Evolutionary conservation across 2,113 vertebrate species (phyloP).

Genomic region (Barbus barbus): DNA sequence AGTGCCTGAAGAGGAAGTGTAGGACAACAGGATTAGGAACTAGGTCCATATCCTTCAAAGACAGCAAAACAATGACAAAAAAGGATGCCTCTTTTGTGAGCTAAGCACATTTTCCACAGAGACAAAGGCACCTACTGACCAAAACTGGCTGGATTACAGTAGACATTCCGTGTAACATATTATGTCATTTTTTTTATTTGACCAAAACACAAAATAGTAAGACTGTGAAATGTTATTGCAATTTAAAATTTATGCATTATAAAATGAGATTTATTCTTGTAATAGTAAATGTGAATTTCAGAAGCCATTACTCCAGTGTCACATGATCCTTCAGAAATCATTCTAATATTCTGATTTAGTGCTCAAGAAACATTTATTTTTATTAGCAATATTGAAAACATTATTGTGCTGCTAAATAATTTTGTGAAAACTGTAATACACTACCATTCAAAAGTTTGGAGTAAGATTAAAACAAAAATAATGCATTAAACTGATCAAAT

Average conservation of each 20-base stretch:
- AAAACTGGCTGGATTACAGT: not conserved
- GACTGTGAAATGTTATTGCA: not conserved
- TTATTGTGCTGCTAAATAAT: no score
- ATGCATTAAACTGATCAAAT: not conserved
- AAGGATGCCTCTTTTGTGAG: not conserved
- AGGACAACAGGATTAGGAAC: conserved; percentile 42
- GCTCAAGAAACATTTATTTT: not conserved
- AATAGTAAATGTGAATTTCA: not conserved
- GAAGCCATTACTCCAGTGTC: not conserved
- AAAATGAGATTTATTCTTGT: not conserved
- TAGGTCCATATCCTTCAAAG: conserved; percentile 32
- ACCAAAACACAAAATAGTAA: not conserved
- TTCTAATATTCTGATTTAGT: not conserved
- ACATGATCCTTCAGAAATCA: not conserved
- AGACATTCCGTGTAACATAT: not conserved
- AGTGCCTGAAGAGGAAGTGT: conserved; percentile 52
- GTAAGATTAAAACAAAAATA: not conserved
- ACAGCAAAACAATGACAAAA: conserved; percentile 25
- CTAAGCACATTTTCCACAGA: conserved; percentile 13
- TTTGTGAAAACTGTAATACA: no score
- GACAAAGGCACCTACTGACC: not conserved
- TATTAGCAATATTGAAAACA: no score
- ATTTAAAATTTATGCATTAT: no score
- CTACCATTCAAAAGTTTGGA: no score
- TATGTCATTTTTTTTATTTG: not conserved